Conservation (phyloP, 2,113 vertebrate genomes). For the Coryphaenoides rupestris region DNA sequence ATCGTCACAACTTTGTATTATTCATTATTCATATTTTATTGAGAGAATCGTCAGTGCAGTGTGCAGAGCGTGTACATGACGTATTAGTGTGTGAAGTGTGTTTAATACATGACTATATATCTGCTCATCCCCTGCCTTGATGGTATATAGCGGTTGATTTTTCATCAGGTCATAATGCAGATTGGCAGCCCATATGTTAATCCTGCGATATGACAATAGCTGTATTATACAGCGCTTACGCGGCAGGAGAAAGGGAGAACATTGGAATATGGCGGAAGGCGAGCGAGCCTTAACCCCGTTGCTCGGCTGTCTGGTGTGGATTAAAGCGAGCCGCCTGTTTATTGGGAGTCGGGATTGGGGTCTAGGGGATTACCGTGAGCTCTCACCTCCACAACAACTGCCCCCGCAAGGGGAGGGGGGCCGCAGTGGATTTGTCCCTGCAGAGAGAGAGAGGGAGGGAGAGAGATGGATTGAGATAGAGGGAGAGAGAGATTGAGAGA, state of each 20-base stretch:
- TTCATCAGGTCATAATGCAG: constrained; percentile 26
- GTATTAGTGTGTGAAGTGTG: constrained; percentile 12
- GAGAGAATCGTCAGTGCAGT: too few relatives aligned
- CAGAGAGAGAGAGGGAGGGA: constrained; percentile 13
- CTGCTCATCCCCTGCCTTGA: constrained; percentile 6
- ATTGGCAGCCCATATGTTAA: constrained; percentile 31
- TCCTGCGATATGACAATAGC: constrained; percentile 38
- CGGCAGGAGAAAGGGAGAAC: constrained; percentile 25
- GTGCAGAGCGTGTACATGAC: too few relatives aligned
- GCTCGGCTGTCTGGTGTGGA: constrained; percentile 42
- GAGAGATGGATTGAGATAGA: too few relatives aligned
- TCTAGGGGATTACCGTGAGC: constrained; percentile 42
- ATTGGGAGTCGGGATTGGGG: constrained; percentile 35
- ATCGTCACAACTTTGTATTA: too few relatives aligned
- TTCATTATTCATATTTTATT: too few relatives aligned
- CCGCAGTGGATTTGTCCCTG: constrained; percentile 5
- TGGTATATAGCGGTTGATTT: constrained; percentile 17
- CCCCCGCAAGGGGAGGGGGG: constrained; percentile 34
- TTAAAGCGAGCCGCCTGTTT: constrained; percentile 48
- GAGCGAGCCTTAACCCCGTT: constrained; percentile 42
- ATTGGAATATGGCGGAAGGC: constrained; percentile 30
- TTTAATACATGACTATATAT: constrained; percentile 30
- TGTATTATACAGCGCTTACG: constrained; percentile 34
- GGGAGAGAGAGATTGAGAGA: too few relatives aligned
- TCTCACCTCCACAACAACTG: constrained; percentile 39